Base-by-base conservation (phyloP, 2,113 vertebrate species). In the Phasianus colchicus region DNA sequence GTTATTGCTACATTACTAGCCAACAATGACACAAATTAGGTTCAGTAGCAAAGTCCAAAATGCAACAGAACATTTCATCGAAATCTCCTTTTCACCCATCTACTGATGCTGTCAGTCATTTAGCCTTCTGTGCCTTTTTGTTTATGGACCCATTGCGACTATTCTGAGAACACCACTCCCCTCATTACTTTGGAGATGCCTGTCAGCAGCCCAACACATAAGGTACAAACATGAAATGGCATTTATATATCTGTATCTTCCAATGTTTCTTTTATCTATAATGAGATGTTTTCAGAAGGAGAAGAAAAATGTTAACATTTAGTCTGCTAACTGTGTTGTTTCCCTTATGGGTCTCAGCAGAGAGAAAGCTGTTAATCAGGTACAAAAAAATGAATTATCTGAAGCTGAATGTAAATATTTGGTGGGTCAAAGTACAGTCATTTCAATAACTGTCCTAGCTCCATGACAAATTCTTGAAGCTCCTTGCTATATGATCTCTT, bases 371-470 rank as follows among this genome's bases (percentile, higher is more conserved):
- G 6, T 85, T 96, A 76, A 82, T 88, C 65, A 57, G 79, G 70
- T 60, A 90, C 48, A 92, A 89, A 94, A 94, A 94, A 95, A 95
- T 92, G 83, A 94, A 97, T 96, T 92, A 88, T 79, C 70, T 79
- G 77, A 76, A 96, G 86, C 57, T 79, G 92, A 96, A 95, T 88
- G 91, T 76, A 95, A 96, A 92, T 90, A 61, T 93, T 90, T 81
- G 69, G 76, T 91, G 93, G 89, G 79, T 79, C 69, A 92, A 65
- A 66, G 84, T 76, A 90, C n/a, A 90, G 84, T 93, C 93, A 93
- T 83, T 94, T 93, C 93, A 92, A 89, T 94, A 95, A 95, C 80
- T 94, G 89, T 79, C 83, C 86, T 71, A 67, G 78, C 72, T 91
- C 77, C 61, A 12, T 80, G 84, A 93, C 74, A 92, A 92, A 97